Evolutionary conservation across 2,113 vertebrate species (phyloP).

Genomic region (Penelope pileata): DNA sequence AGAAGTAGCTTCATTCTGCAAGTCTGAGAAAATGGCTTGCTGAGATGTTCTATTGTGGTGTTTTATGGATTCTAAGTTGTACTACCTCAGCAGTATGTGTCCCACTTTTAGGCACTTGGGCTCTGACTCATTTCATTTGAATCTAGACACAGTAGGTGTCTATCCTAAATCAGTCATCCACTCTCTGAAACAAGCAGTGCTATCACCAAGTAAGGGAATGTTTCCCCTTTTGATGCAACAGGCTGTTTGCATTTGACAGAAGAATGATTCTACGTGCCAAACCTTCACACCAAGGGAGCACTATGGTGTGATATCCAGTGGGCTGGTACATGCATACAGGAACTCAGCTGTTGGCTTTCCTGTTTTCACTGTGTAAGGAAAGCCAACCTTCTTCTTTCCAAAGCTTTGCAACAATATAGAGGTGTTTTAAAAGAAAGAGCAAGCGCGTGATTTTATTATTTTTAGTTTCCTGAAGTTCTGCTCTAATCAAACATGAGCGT

Average conservation of each 20-base stretch:
- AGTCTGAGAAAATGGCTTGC: not conserved
- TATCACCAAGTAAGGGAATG: not conserved
- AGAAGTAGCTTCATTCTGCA: not conserved
- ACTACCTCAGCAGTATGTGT: not conserved
- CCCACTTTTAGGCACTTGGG: not conserved
- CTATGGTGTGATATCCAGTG: not conserved
- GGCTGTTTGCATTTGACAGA: not conserved
- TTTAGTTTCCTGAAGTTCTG: not conserved
- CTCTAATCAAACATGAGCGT: not conserved
- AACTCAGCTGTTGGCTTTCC: not conserved
- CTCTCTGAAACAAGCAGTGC: not conserved
- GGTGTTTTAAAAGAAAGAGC: not conserved
- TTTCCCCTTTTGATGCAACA: not conserved
- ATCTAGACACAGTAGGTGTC: accelerated
- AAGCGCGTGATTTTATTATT: not conserved
- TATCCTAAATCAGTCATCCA: not conserved
- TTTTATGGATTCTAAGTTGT: not conserved
- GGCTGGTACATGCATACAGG: not conserved
- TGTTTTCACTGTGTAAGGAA: not conserved
- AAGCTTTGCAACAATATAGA: not conserved
- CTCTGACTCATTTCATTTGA: not conserved
- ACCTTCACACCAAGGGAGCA: not conserved
- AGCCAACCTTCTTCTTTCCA: not conserved
- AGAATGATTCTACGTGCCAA: not conserved
- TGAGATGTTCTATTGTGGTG: not conserved